Evolutionary conservation across 2,113 vertebrate genomes (phyloP).

Genomic region (Microcebus jonahi): DNA sequence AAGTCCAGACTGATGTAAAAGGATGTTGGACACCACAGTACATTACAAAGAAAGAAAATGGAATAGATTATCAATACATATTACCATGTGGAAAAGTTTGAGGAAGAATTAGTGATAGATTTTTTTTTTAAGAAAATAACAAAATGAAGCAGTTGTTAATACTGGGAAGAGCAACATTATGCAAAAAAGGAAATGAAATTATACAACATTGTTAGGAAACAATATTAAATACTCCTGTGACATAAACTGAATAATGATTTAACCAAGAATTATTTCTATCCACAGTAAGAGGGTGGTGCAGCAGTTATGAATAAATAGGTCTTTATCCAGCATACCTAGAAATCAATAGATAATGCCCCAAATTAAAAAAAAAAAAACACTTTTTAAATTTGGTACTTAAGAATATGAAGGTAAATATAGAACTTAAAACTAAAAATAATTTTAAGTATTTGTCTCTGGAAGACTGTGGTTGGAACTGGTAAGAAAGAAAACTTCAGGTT

Average conservation of each 20-base stretch:
- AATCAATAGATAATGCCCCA: neutral
- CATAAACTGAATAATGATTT: slow-evolving; percentile 17
- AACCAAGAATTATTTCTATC: neutral
- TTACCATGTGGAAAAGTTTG: neutral
- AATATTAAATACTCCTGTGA: neutral
- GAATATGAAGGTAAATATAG: neutral
- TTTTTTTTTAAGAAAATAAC: neutral
- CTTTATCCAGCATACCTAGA: neutral
- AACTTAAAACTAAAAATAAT: neutral
- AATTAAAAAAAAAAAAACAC: neutral
- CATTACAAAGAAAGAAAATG: neutral
- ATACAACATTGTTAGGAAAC: neutral
- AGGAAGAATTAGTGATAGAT: neutral
- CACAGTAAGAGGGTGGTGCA: neutral
- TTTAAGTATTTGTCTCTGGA: neutral
- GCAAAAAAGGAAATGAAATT: neutral
- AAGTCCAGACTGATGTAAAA: neutral
- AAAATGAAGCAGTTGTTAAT: neutral
- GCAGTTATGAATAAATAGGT: neutral
- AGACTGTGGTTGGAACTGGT: neutral
- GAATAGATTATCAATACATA: neutral
- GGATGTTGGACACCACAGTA: neutral
- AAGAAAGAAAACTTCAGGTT: neutral
- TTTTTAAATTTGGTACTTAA: neutral
- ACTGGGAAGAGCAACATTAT: neutral